Base-by-base conservation (phyloP, 1,140 invertebrate species). In the Calephelis nemesis region DNA sequence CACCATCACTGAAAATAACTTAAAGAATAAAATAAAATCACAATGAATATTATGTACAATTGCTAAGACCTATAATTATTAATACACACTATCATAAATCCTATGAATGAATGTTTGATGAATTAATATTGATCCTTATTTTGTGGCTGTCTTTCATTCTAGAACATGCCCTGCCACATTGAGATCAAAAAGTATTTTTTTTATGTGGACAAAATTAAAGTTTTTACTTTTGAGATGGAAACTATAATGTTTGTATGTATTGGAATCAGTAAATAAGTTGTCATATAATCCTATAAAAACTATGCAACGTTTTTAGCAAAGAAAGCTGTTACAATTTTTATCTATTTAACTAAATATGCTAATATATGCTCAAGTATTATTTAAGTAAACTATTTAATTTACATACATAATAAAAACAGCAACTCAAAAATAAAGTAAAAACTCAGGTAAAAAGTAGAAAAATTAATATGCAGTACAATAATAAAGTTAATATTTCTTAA, bases 21-120 rank as follows among this genome's bases (percentile, higher is more conserved):
- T 39, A 58, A 58, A 58, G 19, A 19, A 58, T 58, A 12, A 39
- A 30, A 58, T 58, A 8, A 39, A 39, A 58, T 58, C 19, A 58
- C 54, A 58, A 58, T 58, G 39, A 39, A 39, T 7, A 39, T 39
- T 58, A 58, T 58, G 54, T 39, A 58, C 10, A 58, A 12, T 6
- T 58, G 42, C 8, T 45, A 45, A 45, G 42, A 7, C 42, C 42
- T 45, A 45, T 45, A 7, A 45, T 45, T 45, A 45, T 45, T 45
- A 45, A 58, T 12, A 58, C 19, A 58, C 11, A 39, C 19, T 58
- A 58, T 30, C 8, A 54, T 54, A 54, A 19, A 39, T 39, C 52
- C 52, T 58, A 39, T 7, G 8, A 9, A 45, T 7, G 8, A 7
- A 15, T 11, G 10, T 19, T 58, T 19, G 19, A 54, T 10, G 52